phyloP scores from a whole-genome alignment of 1,140 invertebrate genomes.

The Coelopa frigida region DNA sequence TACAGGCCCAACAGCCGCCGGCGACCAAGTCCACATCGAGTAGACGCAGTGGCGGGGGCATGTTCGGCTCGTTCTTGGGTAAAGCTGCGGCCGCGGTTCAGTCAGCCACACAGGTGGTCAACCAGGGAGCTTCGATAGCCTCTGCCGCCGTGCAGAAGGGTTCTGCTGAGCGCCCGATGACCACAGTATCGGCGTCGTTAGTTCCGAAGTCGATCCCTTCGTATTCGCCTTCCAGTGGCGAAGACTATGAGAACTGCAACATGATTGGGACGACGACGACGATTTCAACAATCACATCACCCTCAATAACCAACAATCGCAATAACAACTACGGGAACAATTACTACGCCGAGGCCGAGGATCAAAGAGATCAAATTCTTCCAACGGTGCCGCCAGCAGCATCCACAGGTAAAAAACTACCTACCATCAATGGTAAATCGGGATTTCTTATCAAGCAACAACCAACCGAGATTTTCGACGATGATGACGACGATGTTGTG shows the following conservation, averaged over 20 bases:
- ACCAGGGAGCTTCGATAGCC: constrained; percentile 40
- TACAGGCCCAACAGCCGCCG: constrained; percentile 19
- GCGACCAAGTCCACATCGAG: constrained; percentile 16
- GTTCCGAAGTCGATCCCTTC: constrained; percentile 7
- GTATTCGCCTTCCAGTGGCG: constrained; percentile 10
- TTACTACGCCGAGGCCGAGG: constrained; percentile 23
- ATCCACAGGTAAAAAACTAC: constrained; percentile 41
- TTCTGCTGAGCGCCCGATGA: constrained; percentile 17
- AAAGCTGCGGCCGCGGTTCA: constrained; percentile 44
- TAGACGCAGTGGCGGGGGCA: constrained; percentile 15
- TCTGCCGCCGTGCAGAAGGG: constrained; percentile 46
- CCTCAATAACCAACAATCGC: constrained; percentile 3
- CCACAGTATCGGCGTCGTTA: constrained; percentile 4
- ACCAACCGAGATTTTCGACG: constrained; percentile 39
- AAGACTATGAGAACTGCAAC: constrained; percentile 33
- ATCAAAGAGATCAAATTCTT: constrained; percentile 16
- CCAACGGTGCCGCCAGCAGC: constrained; percentile 28
- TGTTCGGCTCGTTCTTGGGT: constrained; percentile 32
- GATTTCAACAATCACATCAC: too few species aligned
- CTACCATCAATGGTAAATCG: constrained; percentile 40
- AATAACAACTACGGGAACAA: constrained; percentile 14
- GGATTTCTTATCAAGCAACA: constrained; percentile 35
- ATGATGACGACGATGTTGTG: constrained; percentile 15
- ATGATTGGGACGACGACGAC: constrained; percentile 10
- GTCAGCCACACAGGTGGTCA: constrained; percentile 44